Percentiles rank a stretch among this genome's conserved stretches.
These are phyloP conservation scores for Polia nebulosa DNA, from an alignment of 2,888 invertebrate species.

Conservation along the genomic window DNA sequence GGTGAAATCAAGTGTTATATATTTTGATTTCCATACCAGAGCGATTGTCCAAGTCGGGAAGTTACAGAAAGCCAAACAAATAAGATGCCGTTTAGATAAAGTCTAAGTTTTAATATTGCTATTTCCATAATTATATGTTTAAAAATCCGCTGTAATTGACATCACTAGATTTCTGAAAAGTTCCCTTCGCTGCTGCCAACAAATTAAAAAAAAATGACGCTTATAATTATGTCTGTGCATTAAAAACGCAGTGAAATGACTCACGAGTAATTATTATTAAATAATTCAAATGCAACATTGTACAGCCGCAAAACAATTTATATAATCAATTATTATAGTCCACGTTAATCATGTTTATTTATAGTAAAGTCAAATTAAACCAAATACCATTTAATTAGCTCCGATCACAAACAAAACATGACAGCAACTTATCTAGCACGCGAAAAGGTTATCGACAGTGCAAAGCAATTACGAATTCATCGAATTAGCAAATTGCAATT, in stretches of 20 bases:
- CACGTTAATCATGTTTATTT: neutral
- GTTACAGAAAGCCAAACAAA: neutral
- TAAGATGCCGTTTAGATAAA: too few relatives aligned
- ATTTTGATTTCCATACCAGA: neutral
- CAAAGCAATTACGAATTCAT: neutral
- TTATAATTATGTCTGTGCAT: too few relatives aligned
- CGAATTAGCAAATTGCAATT: constrained; percentile 16
- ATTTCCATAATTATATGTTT: too few relatives aligned
- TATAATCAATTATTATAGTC: neutral
- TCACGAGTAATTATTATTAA: too few relatives aligned
- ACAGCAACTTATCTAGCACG: constrained; percentile 5
- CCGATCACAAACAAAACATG: constrained; percentile 1
- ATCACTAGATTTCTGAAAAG: too few relatives aligned
- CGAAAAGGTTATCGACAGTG: constrained; percentile 22
- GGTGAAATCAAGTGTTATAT: neutral
- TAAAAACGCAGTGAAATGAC: too few relatives aligned
- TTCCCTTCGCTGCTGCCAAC: too few relatives aligned
- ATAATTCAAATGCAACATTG: too few relatives aligned
- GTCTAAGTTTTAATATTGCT: too few relatives aligned
- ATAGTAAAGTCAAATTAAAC: neutral
- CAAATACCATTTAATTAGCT: neutral
- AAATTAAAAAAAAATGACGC: too few relatives aligned
- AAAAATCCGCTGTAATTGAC: too few relatives aligned
- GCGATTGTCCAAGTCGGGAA: neutral
- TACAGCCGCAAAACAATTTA: too few relatives aligned